Evolutionary conservation across 2,797 vertebrate species (phyloP), one percentile per base, ranked within the genome.

Genomic region (Gymnothorax javanicus): DNA sequence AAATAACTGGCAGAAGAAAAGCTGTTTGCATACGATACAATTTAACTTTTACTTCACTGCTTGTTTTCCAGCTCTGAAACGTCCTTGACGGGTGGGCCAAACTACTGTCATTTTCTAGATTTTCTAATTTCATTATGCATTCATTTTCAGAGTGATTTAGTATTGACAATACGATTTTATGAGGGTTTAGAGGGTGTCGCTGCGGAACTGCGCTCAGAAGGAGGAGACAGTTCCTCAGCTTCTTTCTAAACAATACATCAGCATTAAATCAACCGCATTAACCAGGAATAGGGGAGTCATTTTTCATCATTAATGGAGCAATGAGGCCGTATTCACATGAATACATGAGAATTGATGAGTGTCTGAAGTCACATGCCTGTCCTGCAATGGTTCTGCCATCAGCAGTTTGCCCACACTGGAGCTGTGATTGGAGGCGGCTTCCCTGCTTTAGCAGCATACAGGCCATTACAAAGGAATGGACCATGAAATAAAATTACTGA

Each of bases 281-380:
- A 87, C 58, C 85, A 85, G 73, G 84, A 85, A 83, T 87, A 85
- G 84, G 77, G 52, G 69, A 71, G 81, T 89, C 84, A 52, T 91
- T 91, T 92, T 88, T 92, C 90, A 91, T 90, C 86, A 87, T 89
- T 91, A 91, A 81, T 79, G 58, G 86, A 88, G 84, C 84, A 89
- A 86, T 85, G 87, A 87, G 77, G 89, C 84, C 83, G 85, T 87
- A 87, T 85, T 89, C 90, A 83, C 81, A 87, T 82, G 85, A 69
- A 57, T 81, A 86, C 87, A 91, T 90, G 87, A 91, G 88, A 91
- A 91, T 91, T 88, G 90, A 92, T 91, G 91, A 81, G 64, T 52
- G 85, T 77, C 83, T 64, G 69, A 83, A 89, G 85, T 87, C 88
- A 87, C 89, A 87, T 87, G 90, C 85, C 87, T 87, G n/a, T 89